Conservation (phyloP, 1,140 invertebrate genomes). For the Epicauta chinensis region DNA sequence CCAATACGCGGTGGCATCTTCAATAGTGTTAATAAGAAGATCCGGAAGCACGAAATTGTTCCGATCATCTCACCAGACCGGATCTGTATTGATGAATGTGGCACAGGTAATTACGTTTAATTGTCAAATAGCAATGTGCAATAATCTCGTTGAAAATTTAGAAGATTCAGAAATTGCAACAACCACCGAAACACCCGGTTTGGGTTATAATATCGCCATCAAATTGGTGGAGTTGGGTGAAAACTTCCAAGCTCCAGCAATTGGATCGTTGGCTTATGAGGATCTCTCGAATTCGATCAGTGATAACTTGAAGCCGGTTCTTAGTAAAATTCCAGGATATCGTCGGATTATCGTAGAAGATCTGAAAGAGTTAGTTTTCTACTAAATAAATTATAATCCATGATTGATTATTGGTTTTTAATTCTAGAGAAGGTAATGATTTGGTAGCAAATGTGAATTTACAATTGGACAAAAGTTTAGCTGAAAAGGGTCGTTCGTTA, state of each 20-base stretch:
- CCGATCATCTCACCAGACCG: conserved; percentile 72
- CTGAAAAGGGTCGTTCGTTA: conserved; percentile 52
- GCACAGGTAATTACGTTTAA: conserved; percentile 45
- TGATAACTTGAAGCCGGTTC: conserved; percentile 55
- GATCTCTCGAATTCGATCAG: conserved; percentile 63
- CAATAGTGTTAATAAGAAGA: conserved; percentile 78
- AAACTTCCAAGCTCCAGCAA: conserved; percentile 62
- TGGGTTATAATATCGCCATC: conserved; percentile 65
- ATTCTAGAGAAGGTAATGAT: conserved; percentile 49
- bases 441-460: conserved; percentile 61
- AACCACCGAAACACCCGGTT: conserved; percentile 52
- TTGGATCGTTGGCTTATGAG: conserved; percentile 64
- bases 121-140: conserved; percentile 2
- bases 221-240: conserved; percentile 71
- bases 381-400: no score
- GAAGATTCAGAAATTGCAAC: conserved; percentile 51
- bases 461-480: conserved; percentile 57
- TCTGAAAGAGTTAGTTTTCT: conserved; percentile 59
- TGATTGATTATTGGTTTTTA: background rate
- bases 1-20: conserved; percentile 77
- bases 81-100: conserved; percentile 78
- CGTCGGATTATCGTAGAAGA: conserved; percentile 60
- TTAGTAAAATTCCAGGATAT: conserved; percentile 66
- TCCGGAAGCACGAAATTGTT: conserved; percentile 69
- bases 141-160: conserved; percentile 14